Evolutionary conservation across 2,888 invertebrate genomes (phyloP).

Genomic region (Branchipolynoe longqiensis): DNA sequence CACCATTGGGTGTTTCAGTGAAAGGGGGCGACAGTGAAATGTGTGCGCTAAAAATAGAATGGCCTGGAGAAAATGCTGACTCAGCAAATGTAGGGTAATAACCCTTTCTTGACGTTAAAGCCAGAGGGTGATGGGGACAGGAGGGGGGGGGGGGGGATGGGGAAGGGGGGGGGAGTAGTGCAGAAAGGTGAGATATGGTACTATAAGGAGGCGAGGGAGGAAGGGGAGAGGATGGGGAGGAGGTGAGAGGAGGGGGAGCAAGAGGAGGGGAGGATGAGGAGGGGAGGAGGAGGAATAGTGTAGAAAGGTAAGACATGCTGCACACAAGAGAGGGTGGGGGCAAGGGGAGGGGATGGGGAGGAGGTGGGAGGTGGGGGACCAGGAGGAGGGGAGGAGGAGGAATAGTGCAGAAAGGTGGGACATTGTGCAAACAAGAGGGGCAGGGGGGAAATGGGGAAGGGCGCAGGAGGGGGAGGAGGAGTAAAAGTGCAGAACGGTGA

Average conservation of each 20-base stretch:
- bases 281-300: not conserved
- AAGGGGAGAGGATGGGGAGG: not conserved
- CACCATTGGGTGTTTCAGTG: too few species aligned
- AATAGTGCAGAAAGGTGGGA: not conserved
- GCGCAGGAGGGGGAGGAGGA: not conserved
- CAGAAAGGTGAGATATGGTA: not conserved
- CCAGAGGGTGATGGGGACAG: too few species aligned
- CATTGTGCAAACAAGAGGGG: not conserved
- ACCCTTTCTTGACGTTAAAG: too few species aligned
- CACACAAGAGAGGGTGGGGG: slow-evolving; percentile 14
- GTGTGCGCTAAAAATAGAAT: too few species aligned
- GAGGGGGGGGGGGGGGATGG: not conserved
- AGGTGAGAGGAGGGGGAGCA: not conserved
- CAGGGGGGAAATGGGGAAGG: not conserved
- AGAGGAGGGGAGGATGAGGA: not conserved
- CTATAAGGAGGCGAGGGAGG: not conserved
- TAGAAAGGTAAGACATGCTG: not conserved
- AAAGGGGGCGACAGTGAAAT: too few species aligned
- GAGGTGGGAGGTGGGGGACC: not conserved
- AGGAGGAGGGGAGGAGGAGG: not conserved
- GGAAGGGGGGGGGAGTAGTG: not conserved
- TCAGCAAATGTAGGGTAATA: too few species aligned
- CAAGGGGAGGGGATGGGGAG: not conserved
- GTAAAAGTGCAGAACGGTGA: not conserved
- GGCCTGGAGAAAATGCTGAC: too few species aligned